Evolutionary conservation across 2,113 vertebrate genomes (phyloP), one percentile per base, ranked within the genome.

Genomic region (Dromaius novaehollandiae): DNA sequence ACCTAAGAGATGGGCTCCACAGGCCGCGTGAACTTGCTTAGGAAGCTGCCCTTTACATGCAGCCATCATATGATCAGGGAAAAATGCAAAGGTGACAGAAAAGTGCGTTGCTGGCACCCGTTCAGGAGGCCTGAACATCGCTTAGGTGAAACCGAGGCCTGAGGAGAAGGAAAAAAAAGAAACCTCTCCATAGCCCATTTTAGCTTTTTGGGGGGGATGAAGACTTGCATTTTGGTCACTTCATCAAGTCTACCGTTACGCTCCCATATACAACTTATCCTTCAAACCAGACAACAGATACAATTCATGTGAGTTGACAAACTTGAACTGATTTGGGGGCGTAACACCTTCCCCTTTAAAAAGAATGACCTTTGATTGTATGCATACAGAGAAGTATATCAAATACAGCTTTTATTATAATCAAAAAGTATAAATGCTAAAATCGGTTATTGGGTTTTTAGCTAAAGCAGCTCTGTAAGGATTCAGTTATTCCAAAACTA

Each of bases 1-100:
- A 9, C 22, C 3, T 2, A 4, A 25, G 42, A 38, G 6, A 2
- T 0, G 24, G 36, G n/a, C 6, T 34, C 51, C 53, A 3, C 9
- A 8, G 24, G 40, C 15, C 26, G 48, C 32, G 76, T 4, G 12
- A 3, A 21, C 40, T 44, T 44, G 21, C 6, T 30, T 28, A 4
- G 71, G 38, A 14, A 30, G 40, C 7, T 14, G 71, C 40, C n/a
- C 73, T 69, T 42, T n/a, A 4, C 0, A 0, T 44, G 46, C 22
- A 38, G 65, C 71, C 69, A 20, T 20, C 17, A 6, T 46, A 6
- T 25, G n/a, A 89, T 51, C 38, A 60, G 71, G 65, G 51, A 4
- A 5, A 0, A 25, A 34, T 7, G 20, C 66, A 46, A 4, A 82
- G 58, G 76, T 25, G 66, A 36, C 38, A 34, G 48, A 30, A 58